Evolutionary conservation across 2,888 invertebrate genomes (phyloP).

Genomic region (Brachyopa scutellaris): DNA sequence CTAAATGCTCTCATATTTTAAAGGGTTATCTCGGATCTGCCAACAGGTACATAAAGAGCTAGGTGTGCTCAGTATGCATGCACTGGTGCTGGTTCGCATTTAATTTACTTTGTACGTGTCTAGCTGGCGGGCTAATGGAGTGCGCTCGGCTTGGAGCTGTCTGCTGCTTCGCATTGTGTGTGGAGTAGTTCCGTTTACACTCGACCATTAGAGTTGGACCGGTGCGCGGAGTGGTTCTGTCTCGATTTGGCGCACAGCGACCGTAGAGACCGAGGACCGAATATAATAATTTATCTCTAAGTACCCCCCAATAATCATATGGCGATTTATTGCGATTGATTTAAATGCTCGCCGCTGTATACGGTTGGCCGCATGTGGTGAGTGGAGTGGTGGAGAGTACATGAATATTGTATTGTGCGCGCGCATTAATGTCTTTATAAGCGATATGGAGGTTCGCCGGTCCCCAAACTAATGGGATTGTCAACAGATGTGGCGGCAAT

Average conservation of each 20-base stretch:
- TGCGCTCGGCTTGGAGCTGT: slow-evolving; percentile 66
- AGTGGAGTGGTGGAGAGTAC: neutral
- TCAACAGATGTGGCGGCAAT: slow-evolving; percentile 68
- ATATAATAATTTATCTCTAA: slow-evolving; percentile 72
- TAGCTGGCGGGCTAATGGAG: slow-evolving; percentile 71
- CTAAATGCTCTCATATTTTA: slow-evolving; percentile 73
- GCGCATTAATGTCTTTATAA: slow-evolving; percentile 70
- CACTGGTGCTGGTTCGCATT: slow-evolving; percentile 59
- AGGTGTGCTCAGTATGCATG: slow-evolving; percentile 54
- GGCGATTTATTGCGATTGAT: slow-evolving; percentile 79
- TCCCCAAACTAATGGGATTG: slow-evolving; percentile 64
- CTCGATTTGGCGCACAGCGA: slow-evolving; percentile 10
- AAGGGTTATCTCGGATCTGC: slow-evolving; percentile 71
- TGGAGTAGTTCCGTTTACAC: slow-evolving; percentile 47
- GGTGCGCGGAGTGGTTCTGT: slow-evolving; percentile 27
- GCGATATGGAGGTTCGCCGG: slow-evolving; percentile 55
- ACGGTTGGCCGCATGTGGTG: slow-evolving; percentile 43
- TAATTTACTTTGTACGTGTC: slow-evolving; percentile 71
- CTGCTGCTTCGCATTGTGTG: slow-evolving; percentile 39
- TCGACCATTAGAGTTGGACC: neutral
- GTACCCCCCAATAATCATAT: slow-evolving; percentile 71
- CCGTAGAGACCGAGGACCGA: slow-evolving; percentile 31
- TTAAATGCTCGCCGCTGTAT: slow-evolving; percentile 76
- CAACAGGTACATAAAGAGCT: slow-evolving; percentile 72
- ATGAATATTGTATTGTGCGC: slow-evolving; percentile 61